Evolutionary conservation across 2,113 vertebrate species (phyloP).

Genomic region (Turnix velox): DNA sequence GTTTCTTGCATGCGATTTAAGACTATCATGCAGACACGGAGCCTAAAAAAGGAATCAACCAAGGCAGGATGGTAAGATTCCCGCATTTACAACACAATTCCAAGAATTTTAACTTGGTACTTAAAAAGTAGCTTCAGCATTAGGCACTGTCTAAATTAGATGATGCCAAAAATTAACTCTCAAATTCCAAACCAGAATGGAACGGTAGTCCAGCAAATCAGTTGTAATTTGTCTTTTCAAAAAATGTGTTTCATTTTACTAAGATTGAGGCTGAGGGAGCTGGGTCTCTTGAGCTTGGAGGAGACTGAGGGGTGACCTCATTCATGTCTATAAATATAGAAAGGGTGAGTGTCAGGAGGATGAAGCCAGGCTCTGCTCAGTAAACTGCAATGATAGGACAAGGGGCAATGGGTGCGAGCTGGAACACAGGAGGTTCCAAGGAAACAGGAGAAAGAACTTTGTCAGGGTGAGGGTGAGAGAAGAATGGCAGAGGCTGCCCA

Average conservation of each 20-base stretch:
- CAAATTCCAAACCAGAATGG: background rate
- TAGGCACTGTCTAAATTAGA: background rate
- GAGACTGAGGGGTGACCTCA: too few relatives aligned
- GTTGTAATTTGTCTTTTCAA: background rate
- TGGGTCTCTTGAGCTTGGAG: too few relatives aligned
- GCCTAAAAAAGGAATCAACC: background rate
- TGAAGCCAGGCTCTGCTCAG: too few relatives aligned
- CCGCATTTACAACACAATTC: background rate
- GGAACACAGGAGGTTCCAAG: too few relatives aligned
- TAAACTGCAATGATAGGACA: too few relatives aligned
- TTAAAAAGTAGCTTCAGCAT: background rate
- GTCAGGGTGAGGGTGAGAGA: too few relatives aligned
- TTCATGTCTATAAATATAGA: too few relatives aligned
- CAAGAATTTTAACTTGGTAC: background rate
- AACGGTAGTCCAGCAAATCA: background rate
- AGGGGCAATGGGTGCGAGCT: too few relatives aligned
- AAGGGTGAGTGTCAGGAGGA: too few relatives aligned
- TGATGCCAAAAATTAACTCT: background rate
- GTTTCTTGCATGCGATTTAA: background rate
- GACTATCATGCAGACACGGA: background rate
- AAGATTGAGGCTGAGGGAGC: too few relatives aligned
- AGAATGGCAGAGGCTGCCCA: too few relatives aligned
- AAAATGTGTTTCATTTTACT: background rate
- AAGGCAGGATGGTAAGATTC: background rate
- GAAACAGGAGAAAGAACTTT: too few relatives aligned